Base-by-base conservation (phyloP, 2,888 invertebrate genomes). In the Amphiduros pacificus region DNA sequence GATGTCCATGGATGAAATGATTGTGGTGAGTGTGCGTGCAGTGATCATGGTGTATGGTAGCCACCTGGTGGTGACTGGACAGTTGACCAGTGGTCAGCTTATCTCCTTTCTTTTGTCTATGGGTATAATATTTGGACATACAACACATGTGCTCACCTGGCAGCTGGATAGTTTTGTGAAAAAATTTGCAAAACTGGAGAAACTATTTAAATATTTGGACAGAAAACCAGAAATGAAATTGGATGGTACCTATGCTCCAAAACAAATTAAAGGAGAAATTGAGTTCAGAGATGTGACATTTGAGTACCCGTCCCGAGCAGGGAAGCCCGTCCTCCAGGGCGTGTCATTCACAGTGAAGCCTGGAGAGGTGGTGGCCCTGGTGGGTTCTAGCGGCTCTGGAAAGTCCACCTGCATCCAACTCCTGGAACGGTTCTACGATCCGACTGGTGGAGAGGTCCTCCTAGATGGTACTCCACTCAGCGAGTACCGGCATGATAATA, bases 241-340 rank as follows among this genome's bases (percentile, higher is more conserved):
- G 55, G 64, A 69, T 51, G 74, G 76, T 14, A 64, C 58, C 11
- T 40, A 63, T 6, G 65, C 59, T 9, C 70, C 73, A 3, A 51
- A 57, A 64, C 67, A 52, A 14, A 60, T 79, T 52, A 60, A 68
- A 27, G 93, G 93, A 5, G 86, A 88, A 73, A 88, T 93, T 0
- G 86, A 87, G 54, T 90, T 91, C 70, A 85, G 87, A 62, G 84
- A 88, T 36, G 87, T 93, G 0, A 91, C 82, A 85, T 94, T 94
- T 84, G 87, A 88, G 58, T 95, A 95, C 82, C 94, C 94, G 1
- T 90, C 91, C 0, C 87, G 94, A 24, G 87, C 88, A 32, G 90
- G 91, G 68, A 87, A 88, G 57, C 86, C 88, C 56, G 90, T 94
- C 4, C 83, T 95, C 14, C 65, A 82, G 80, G 75, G 80, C 61